Evolutionary conservation across 2,888 invertebrate species (phyloP).

Genomic region (Muschampia plurimacula): DNA sequence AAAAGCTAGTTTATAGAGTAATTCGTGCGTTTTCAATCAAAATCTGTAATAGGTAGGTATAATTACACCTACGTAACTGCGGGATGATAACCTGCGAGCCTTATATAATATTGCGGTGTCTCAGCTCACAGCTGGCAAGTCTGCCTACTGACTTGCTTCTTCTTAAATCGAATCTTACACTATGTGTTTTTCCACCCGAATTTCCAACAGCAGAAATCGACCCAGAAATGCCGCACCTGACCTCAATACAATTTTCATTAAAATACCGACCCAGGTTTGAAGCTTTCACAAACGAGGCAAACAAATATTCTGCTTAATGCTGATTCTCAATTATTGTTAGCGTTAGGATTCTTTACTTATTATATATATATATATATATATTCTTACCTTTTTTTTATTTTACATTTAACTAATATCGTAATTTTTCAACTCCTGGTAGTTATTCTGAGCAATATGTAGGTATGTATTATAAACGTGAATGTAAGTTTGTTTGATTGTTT

Average conservation of each 20-base stretch:
- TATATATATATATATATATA: too few species aligned
- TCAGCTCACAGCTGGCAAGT: background rate
- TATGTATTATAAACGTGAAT: too few species aligned
- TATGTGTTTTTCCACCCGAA: background rate
- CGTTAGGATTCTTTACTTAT: background rate
- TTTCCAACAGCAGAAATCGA: conserved; percentile 4
- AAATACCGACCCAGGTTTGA: background rate
- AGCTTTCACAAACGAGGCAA: background rate
- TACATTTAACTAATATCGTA: too few species aligned
- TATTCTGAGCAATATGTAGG: too few species aligned
- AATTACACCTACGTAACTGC: too few species aligned
- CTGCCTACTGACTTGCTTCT: background rate
- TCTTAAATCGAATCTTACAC: background rate
- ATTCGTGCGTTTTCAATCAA: too few species aligned
- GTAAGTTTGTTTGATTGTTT: too few species aligned
- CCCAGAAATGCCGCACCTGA: background rate
- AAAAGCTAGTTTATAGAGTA: too few species aligned
- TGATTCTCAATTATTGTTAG: background rate
- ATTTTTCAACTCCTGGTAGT: too few species aligned
- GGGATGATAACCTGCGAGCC: background rate
- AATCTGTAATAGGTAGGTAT: too few species aligned
- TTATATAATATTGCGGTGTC: conserved; percentile 1
- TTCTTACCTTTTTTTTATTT: too few species aligned
- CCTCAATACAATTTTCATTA: conserved; percentile 3
- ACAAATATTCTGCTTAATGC: background rate